These are phyloP conservation scores for Scophthalmus maximus DNA, from an alignment of 2,113 vertebrate species.

Conservation along the genomic window DNA sequence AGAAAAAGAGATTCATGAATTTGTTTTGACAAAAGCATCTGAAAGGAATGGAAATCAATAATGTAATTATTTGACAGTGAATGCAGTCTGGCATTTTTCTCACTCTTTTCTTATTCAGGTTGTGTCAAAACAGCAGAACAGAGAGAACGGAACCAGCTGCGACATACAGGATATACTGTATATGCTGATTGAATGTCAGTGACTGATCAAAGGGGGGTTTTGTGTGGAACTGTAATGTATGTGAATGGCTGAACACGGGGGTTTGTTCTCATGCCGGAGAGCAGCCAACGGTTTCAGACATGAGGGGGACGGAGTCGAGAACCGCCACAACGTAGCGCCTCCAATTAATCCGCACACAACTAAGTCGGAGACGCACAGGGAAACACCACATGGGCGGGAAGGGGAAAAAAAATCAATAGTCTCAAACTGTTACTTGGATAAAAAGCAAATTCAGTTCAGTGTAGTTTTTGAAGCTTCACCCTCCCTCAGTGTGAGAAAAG, in stretches of 20 bases:
- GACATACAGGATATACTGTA: neutral
- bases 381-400: slow-evolving; percentile 15
- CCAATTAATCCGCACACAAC: slow-evolving; percentile 49
- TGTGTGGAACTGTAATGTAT: neutral
- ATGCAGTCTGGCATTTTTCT: slow-evolving; percentile 4
- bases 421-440: slow-evolving; percentile 59
- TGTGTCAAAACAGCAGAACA: slow-evolving; percentile 6
- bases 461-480: slow-evolving; percentile 30
- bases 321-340: slow-evolving; percentile 26
- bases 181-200: too few relatives aligned
- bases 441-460: slow-evolving; percentile 43
- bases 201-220: too few relatives aligned
- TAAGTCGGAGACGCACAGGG: slow-evolving; percentile 42
- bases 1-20: neutral
- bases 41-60: slow-evolving; percentile 9
- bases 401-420: slow-evolving; percentile 56
- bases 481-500: neutral
- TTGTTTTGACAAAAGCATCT: neutral
- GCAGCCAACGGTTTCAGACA: too few relatives aligned
- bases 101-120: slow-evolving; percentile 13
- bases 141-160: neutral
- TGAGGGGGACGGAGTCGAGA: slow-evolving; percentile 18
- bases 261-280: too few relatives aligned
- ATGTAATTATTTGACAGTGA: neutral
- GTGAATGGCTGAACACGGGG: slow-evolving; percentile 1